Base-by-base conservation (phyloP, 2,113 vertebrate genomes). In the Hystrix brachyura region DNA sequence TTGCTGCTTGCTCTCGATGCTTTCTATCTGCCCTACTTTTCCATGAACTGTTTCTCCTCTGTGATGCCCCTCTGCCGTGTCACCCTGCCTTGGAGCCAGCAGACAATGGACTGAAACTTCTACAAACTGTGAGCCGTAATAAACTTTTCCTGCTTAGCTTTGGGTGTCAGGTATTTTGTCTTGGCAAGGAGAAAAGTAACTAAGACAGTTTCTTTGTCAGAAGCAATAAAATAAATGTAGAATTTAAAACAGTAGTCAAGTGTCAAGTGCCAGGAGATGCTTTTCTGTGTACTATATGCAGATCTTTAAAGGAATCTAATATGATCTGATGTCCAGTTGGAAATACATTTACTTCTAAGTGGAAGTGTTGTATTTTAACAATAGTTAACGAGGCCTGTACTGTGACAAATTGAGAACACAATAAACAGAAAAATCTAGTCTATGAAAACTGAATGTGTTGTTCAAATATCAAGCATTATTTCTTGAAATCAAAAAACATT, bases 191-290 rank as follows among this genome's bases (percentile, higher is more conserved):
- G 17, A n/a, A 71, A n/a, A 72, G 69, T 71, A 38, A 69, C 32
- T n/a, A n/a, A 43, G 2, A 43, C 19, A 72, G 32, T 85, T 69
- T 55, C 48, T 95, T 80, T 95, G 43, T 78, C 43, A 84, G 48
- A 96, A 57, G 51, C 51, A 87, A n/a, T 74, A 87, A 79, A 94
- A 76, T 90, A 94, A 97, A 90, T n/a, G 29, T 60, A 84, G 25
- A 78, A 95, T 51, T 91, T 85, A 48, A 97, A 94, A 94, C 7
- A 59, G 46, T 90, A 94, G n/a, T 64, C 72, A 93, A 91, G 55
- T 84, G 23, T 65, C 38, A 90, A 76, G 32, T 82, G 38, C 14
- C 57, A 72, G n/a, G 60, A 25, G 67, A 23, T 82, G 25, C 29
- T 91, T 97, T 81, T 59, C 64, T 65, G 23, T 21, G 94, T 9